These are phyloP conservation scores for Otus scops DNA, from an alignment of 2,797 vertebrate species.

Conservation along the genomic window DNA sequence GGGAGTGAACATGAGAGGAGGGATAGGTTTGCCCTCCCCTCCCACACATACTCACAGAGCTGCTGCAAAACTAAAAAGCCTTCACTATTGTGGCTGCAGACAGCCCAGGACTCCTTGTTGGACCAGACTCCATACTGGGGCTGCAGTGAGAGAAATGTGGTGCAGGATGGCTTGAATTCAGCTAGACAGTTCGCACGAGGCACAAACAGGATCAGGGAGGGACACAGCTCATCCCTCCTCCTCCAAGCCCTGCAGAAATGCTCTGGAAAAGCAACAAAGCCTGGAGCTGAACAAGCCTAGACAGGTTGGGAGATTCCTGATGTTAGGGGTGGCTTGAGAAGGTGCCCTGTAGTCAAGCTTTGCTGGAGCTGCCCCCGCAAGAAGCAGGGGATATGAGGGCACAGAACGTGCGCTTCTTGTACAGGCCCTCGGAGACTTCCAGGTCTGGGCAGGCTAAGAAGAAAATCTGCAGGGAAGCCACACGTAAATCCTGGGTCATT, in stretches of 20 bases:
- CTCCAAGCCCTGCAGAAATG: background rate
- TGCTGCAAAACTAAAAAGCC: background rate
- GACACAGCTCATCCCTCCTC: background rate
- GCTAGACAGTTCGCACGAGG: background rate
- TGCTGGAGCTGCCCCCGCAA: background rate
- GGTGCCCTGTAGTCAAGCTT: background rate
- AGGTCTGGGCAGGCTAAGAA: background rate
- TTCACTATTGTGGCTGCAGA: background rate
- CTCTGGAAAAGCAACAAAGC: slow-evolving; percentile 1
- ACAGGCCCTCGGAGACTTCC: background rate
- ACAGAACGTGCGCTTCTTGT: accelerated
- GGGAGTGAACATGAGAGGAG: background rate
- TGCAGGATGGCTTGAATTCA: background rate
- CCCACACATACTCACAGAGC: background rate
- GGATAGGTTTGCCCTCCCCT: background rate
- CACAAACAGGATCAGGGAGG: background rate
- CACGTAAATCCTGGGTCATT: background rate
- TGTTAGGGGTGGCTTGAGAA: background rate
- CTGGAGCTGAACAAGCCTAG: background rate
- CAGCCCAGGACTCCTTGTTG: background rate
- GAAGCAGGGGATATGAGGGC: background rate
- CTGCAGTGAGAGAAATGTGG: background rate
- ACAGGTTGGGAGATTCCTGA: background rate
- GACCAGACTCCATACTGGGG: background rate
- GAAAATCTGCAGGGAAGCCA: background rate